These are phyloP conservation scores for Halcyon smyrnensis DNA, from an alignment of 2,797 vertebrate species.

Conservation along the genomic window DNA sequence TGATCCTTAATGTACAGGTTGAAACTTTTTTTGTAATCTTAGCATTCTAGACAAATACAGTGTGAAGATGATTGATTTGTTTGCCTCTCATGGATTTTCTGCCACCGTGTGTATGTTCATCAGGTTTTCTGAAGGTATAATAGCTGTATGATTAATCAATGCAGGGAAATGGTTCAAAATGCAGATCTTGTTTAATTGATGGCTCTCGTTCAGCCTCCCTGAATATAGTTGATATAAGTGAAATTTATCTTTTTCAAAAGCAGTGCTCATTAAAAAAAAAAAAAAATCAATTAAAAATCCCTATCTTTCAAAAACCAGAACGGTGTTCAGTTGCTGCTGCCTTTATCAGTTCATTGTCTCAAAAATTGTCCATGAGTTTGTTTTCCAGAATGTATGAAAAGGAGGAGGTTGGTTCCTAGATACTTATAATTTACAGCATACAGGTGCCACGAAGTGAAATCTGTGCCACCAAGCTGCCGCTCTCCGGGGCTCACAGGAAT, in stretches of 20 bases:
- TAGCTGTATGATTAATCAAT: neutral
- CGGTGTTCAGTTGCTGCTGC: neutral
- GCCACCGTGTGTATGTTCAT: slow-evolving; percentile 1
- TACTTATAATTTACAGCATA: neutral
- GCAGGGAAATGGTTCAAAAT: neutral
- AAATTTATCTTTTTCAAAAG: neutral
- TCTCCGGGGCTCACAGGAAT: neutral
- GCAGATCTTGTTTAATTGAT: neutral
- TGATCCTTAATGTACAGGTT: neutral
- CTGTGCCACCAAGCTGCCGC: neutral
- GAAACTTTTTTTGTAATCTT: neutral
- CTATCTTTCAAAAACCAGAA: neutral
- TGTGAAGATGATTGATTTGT: slow-evolving; percentile 4
- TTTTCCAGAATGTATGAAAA: neutral
- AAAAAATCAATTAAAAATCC: too few relatives aligned
- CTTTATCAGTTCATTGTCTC: neutral
- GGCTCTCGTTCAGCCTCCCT: neutral
- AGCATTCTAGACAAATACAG: neutral
- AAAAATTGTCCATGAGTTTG: neutral
- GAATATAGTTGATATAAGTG: neutral
- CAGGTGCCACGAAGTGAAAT: neutral
- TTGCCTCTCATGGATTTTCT: slow-evolving; percentile 47
- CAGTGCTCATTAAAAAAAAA: neutral
- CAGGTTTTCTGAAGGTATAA: slow-evolving; percentile 12
- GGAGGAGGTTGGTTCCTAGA: neutral